These are phyloP conservation scores for Paraplagusia blochii DNA, from an alignment of 2,113 vertebrate species.

Conservation along the genomic window DNA sequence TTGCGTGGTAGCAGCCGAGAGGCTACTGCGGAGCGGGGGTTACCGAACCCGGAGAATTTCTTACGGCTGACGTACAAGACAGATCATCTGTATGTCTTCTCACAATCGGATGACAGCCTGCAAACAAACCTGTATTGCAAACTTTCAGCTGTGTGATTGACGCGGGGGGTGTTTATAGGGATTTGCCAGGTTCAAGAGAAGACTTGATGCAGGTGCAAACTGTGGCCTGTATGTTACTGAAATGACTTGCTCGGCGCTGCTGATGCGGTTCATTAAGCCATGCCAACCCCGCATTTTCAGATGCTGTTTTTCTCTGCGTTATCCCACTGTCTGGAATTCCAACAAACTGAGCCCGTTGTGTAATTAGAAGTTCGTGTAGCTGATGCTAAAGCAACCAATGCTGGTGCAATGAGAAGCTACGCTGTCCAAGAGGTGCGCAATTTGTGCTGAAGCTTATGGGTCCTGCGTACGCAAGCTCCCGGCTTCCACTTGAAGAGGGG, in stretches of 20 bases:
- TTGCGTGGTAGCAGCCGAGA: conserved; percentile 70
- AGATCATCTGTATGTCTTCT: conserved; percentile 59
- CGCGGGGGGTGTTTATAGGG: conserved; percentile 60
- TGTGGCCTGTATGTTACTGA: conserved; percentile 62
- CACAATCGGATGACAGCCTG: conserved; percentile 69
- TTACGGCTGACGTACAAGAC: conserved; percentile 63
- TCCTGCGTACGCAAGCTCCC: conserved; percentile 74
- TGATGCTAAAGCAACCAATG: conserved; percentile 55
- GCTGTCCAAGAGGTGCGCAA: conserved; percentile 61
- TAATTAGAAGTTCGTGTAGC: conserved; percentile 69
- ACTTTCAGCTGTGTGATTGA: conserved; percentile 70
- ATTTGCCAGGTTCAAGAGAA: conserved; percentile 46
- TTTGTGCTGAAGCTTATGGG: conserved; percentile 74
- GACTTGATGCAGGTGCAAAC: conserved; percentile 72
- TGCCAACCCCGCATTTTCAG: conserved; percentile 69
- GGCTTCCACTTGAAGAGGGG: conserved; percentile 72
- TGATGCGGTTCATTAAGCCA: conserved; percentile 67
- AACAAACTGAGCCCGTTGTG: conserved; percentile 62
- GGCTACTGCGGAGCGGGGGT: conserved; percentile 56
- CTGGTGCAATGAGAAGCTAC: conserved; percentile 64
- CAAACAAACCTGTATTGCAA: conserved; percentile 62
- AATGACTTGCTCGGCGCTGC: conserved; percentile 71
- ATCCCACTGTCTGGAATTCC: conserved; percentile 61
- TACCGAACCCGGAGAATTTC: conserved; percentile 64
- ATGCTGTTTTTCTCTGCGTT: conserved; percentile 74